Evolutionary conservation across 2,113 vertebrate genomes (phyloP), one percentile per base, ranked within the genome.

Genomic region (Tyto alba): DNA sequence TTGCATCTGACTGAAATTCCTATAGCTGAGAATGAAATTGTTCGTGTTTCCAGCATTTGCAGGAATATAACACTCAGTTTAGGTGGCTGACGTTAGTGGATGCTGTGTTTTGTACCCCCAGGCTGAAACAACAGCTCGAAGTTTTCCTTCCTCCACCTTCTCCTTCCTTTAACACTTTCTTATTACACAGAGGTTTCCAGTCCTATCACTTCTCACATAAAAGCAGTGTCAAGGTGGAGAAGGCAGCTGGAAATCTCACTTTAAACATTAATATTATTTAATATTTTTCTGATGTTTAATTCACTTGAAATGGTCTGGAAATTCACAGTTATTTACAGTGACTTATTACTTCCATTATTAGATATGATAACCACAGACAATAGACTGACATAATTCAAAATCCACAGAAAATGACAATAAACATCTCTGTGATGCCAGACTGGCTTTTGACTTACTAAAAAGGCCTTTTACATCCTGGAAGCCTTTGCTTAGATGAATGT

Each of bases 361-460:
- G 45, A 45, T 45, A 92, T 23, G 86, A 85, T 87, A 93, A 93
- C 74, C 5, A 2, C 68, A 78, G 78, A 90, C 64, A 93, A 88
- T 32, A 93, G 88, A 92, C 47, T 96, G 94, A 96, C 91, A 82
- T 83, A 88, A 93, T 92, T 87, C 81, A 92, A 94, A 95, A 96
- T 96, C 67, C 68, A 90, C 50, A 56, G 60, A 83, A 85, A 91
- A 96, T 90, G 4, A 77, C 77, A 83, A 43, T 40, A 84, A 92
- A 94, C 40, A 27, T 40, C 38, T 68, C 88, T 59, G 29, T 36
- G 84, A 91, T 71, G 62, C 55, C 53, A 87, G 57, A 25, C 38
- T 86, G 43, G 22, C 26, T 92, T 85, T 66, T 72, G 38, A 18
- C 45, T 38, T 77, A 48, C 76, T 45, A n/a, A 25, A 56, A 80